Conservation (phyloP, 92 coral and sea anemone genomes). For the Bergia sp. region DNA sequence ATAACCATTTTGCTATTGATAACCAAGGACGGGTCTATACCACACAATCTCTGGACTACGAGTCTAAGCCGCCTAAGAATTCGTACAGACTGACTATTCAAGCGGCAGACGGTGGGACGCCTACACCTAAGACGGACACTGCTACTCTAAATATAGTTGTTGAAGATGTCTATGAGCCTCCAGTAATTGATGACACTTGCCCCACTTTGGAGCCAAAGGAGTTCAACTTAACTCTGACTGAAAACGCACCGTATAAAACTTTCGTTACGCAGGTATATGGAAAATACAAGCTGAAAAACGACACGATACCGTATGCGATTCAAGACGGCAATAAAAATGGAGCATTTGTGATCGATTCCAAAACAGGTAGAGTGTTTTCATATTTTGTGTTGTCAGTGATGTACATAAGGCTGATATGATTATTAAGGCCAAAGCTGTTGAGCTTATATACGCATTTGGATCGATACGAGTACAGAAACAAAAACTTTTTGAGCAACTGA, state of each 20-base stretch:
- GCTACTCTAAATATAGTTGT: constrained; percentile 81
- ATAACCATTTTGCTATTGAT: constrained; percentile 54
- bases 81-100: constrained; percentile 63
- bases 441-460: background rate
- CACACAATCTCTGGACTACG: constrained; percentile 75
- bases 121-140: constrained; percentile 55
- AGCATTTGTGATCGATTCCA: constrained; percentile 66
- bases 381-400: background rate
- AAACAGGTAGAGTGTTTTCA: constrained; percentile 51
- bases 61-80: constrained; percentile 45
- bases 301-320: constrained; percentile 66
- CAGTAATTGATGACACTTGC: constrained; percentile 75
- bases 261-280: constrained; percentile 76
- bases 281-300: constrained; percentile 57
- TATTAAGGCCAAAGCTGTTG: no score
- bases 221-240: constrained; percentile 79
- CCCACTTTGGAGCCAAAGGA: constrained; percentile 86
- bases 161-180: constrained; percentile 60
- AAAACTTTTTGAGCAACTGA: no score
- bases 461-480: no score
- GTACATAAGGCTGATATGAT: no score
- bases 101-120: constrained; percentile 85
- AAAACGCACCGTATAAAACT: constrained; percentile 64
- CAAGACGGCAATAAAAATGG: constrained; percentile 75
- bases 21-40: constrained; percentile 66